Base-by-base conservation (phyloP, 2,888 invertebrate species). In the Nebria salina region DNA sequence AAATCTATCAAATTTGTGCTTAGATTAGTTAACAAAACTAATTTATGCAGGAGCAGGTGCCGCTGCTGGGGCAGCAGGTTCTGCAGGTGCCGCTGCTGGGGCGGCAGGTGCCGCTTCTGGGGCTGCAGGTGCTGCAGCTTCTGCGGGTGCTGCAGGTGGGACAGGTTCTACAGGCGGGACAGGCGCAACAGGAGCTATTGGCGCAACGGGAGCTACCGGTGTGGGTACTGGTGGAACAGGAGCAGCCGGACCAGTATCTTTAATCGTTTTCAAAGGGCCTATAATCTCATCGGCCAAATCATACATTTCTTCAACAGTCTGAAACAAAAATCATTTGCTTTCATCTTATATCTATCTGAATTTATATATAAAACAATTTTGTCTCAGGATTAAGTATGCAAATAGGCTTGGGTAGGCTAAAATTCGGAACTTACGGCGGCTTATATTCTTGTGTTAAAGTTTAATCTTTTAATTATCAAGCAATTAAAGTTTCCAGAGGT, bases 271-370 rank as follows among this genome's bases (percentile, higher is more conserved):
- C 68, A 90, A 84, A 7, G 86, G 84, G 6, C 91, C 93, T 78
- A 93, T 91, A 72, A 94, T 93, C 87, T 92, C 91, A 86, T 94
- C 93, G 3, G 94, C 94, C 84, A 93, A 88, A 11, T 89, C 88
- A 86, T 94, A 94, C 85, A 94, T 89, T 85, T 94, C 93, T 84
- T 93, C 93, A 75, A 94, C 93, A 2, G 92, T 93, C 93, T 94
- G 90, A 74, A 91, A 91, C 85, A 84, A 65, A 81, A 82, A 82
- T 25, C 34, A 79, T 81, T 54, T 34, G 72, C 54, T 70, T 68
- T 79, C 66, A 6, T 11, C 34, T 34, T 34, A 34, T 34, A 34
- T 34, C 34, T 34, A 34, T 20, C 20, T 20, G 20, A 20, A 20
- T 20, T 20, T 20, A 20, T 20, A 34, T 34, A 34, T 34, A 34